Evolutionary conservation across 2,888 invertebrate genomes (phyloP), one percentile per base, ranked within the genome.

Genomic region (Petrophora chlorosata): DNA sequence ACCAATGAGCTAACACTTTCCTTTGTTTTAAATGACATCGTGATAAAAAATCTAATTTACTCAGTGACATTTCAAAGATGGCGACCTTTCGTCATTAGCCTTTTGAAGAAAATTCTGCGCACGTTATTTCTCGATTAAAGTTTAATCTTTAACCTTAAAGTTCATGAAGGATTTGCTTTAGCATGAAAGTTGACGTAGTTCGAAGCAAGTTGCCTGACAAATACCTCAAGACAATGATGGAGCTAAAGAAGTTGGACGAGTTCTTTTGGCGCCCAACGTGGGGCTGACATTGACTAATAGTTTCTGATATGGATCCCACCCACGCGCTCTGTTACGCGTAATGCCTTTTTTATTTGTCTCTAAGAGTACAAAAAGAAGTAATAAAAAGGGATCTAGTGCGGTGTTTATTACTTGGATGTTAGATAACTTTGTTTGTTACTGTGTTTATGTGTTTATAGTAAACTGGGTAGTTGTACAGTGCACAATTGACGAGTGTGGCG

Each of bases 231-330:
- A 19, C 17, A 33, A 10, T 32, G 10, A 17, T 9, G 9, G 12
- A 33, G 22, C 25, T 13, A 4, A 9, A 26, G 13, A n/a, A 8
- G 14, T 15, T 17, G 19, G 22, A 29, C 29, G 13, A 29, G 23
- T 23, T 25, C 34, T 53, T 48, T 51, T 67, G 68, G 70, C 63
- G 64, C 68, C 65, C 68, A 63, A 59, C 56, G 35, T 61, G 65
- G 54, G 56, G 39, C 53, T 22, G 26, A 17, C 33, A 51, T 16
- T 28, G 33, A 32, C 40, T 41, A 49, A 54, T 53, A 55, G 52
- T 58, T 50, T 39, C 16, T 44, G 36, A 47, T 49, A 54, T 47
- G 30, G 56, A 50, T 4, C 38, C 35, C 23, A 2, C 38, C 35
- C 23, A 2, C 7, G 8, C 14, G 15, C 25, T 44, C 29, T 25